phyloP scores from a whole-genome alignment of 1,140 invertebrate genomes.

The Atta texana region DNA sequence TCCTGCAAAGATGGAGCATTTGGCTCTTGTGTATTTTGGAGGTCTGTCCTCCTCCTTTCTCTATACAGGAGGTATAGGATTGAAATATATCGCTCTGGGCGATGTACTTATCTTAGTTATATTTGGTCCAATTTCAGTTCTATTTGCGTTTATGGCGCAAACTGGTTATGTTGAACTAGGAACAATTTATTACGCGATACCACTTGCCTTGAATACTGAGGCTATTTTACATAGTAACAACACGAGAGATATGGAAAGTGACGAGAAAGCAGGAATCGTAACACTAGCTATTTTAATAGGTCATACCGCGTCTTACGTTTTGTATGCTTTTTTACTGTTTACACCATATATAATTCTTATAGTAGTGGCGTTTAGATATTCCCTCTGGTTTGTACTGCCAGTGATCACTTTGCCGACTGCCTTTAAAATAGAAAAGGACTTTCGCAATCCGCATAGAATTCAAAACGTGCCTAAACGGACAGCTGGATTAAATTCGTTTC shows the following conservation, averaged over 20 bases:
- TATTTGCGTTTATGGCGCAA: conserved; percentile 97
- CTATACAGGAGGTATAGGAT: conserved; percentile 96
- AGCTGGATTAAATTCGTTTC: conserved; percentile 95
- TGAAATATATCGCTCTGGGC: conserved; percentile 97
- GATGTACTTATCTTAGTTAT: conserved; percentile 96
- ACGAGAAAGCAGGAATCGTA: conserved; percentile 94
- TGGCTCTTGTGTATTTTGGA: conserved; percentile 97
- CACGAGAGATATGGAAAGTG: conserved; percentile 95
- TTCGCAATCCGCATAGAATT: conserved; percentile 92
- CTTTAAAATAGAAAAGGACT: conserved; percentile 96
- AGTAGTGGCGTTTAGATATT: conserved; percentile 93
- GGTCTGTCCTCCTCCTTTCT: conserved; percentile 98
- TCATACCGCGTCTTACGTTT: conserved; percentile 94
- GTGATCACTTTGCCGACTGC: conserved; percentile 94
- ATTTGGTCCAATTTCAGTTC: conserved; percentile 97
- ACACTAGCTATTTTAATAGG: conserved; percentile 98
- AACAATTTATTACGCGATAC: conserved; percentile 96
- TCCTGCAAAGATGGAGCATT: conserved; percentile 96
- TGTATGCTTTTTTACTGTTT: conserved; percentile 96
- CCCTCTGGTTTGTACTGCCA: conserved; percentile 95
- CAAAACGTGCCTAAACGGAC: conserved; percentile 94
- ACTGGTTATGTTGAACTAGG: conserved; percentile 94
- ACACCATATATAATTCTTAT: conserved; percentile 96
- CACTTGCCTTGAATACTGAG: conserved; percentile 97
- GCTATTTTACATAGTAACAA: conserved; percentile 98